phyloP scores from a whole-genome alignment of 1,140 invertebrate species.

The Diorhabda carinulata region DNA sequence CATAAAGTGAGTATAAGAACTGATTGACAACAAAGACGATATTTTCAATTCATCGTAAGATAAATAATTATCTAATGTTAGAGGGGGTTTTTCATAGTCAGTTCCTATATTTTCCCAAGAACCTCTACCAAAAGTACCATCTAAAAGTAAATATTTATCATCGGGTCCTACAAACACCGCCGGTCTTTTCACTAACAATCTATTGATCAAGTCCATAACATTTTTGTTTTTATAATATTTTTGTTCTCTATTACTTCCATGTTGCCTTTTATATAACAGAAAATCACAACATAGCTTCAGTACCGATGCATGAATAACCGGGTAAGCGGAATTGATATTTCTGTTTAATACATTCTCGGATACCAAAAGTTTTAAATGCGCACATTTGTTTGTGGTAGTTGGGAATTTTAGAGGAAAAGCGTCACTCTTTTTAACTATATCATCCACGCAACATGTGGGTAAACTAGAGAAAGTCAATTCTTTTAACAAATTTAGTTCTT shows the following conservation, averaged over 20 bases:
- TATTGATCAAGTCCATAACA: conserved; percentile 54
- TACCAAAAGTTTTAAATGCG: conserved; percentile 42
- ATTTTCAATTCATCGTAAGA: conserved; percentile 41
- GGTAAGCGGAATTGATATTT: conserved; percentile 52
- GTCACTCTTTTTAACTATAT: conserved; percentile 48
- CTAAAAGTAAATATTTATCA: conserved; percentile 53
- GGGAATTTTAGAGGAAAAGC: conserved; percentile 49
- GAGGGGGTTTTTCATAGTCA: conserved; percentile 45
- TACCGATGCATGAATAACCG: conserved; percentile 51
- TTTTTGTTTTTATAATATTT: conserved; percentile 55
- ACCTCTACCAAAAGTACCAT: conserved; percentile 48
- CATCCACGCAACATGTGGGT: conserved; percentile 30
- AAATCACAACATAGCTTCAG: conserved; percentile 48
- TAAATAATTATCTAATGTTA: conserved; percentile 37
- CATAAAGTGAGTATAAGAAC: conserved; percentile 36
- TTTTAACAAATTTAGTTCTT: conserved; percentile 5
- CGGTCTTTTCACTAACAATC: conserved; percentile 56
- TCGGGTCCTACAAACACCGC: conserved; percentile 51
- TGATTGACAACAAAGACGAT: conserved; percentile 35
- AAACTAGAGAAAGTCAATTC: background rate
- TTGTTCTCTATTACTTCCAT: conserved; percentile 54
- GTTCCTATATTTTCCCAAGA: conserved; percentile 50
- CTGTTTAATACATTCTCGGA: conserved; percentile 40
- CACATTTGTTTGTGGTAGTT: conserved; percentile 45
- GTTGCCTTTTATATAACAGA: conserved; percentile 49